Evolutionary conservation across 2,797 vertebrate genomes (phyloP).

Genomic region (Gorsachius magnificus): DNA sequence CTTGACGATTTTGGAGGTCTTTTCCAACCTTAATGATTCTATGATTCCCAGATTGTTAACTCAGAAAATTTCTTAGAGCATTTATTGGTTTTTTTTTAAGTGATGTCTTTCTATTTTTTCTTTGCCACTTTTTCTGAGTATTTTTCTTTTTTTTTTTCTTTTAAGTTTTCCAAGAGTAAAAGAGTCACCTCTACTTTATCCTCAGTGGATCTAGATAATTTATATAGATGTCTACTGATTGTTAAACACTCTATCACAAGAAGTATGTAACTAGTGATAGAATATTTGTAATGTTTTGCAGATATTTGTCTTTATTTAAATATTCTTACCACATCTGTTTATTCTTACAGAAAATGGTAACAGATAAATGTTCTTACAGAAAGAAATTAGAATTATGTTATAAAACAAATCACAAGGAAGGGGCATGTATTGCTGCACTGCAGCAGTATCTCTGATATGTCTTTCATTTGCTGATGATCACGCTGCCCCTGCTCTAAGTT

Average conservation of each 20-base stretch:
- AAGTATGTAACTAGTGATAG: background rate
- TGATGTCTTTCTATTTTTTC: fast-evolving
- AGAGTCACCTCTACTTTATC: background rate
- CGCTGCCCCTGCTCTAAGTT: background rate
- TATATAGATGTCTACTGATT: background rate
- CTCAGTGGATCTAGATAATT: background rate
- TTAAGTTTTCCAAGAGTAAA: background rate
- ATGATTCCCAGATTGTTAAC: background rate
- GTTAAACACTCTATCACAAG: background rate
- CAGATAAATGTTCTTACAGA: background rate
- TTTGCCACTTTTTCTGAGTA: background rate
- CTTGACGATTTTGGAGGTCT: no score
- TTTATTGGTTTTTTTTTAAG: background rate
- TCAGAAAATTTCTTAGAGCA: background rate
- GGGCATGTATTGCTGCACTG: background rate
- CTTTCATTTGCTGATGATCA: background rate
- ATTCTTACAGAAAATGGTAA: background rate
- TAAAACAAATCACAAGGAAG: background rate
- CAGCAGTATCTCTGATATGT: background rate
- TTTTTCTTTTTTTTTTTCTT: no score
- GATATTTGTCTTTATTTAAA: background rate
- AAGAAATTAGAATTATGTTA: background rate
- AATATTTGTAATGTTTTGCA: background rate
- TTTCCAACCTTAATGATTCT: no score
- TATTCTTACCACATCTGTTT: background rate